phyloP scores from a whole-genome alignment of 2,113 vertebrate species.

The Eudyptes chrysolophus region DNA sequence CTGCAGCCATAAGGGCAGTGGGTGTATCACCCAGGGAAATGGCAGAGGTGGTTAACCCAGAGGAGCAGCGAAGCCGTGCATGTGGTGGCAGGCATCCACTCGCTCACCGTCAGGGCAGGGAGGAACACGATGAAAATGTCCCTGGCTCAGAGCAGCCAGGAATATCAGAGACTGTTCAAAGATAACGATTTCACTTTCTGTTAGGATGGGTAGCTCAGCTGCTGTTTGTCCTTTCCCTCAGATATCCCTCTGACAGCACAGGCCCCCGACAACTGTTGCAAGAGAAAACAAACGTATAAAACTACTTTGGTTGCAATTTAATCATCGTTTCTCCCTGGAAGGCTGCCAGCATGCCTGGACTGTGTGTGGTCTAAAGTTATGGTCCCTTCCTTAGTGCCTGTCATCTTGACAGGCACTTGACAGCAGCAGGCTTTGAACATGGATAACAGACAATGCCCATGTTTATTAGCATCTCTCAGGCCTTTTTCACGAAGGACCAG shows the following conservation, averaged over 20 bases:
- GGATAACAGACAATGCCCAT: not conserved
- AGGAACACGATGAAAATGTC: not conserved
- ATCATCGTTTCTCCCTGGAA: not conserved
- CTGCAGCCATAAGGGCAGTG: not conserved
- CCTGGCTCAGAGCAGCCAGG: not conserved
- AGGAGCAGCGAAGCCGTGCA: fast-evolving
- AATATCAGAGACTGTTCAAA: not conserved
- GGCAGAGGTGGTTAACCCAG: not conserved
- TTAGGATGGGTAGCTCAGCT: not conserved
- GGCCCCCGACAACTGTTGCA: not conserved
- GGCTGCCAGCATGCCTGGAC: not conserved
- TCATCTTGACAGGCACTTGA: not conserved
- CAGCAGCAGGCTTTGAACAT: not conserved
- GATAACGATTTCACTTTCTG: not conserved
- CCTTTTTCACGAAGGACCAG: not conserved
- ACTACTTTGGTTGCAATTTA: not conserved
- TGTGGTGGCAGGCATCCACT: not conserved
- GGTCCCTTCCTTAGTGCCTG: not conserved
- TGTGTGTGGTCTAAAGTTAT: not conserved
- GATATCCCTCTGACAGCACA: not conserved
- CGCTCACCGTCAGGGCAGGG: not conserved
- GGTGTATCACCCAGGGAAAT: not conserved
- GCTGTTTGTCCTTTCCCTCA: not conserved
- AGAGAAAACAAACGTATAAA: not conserved
- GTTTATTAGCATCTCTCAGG: not conserved